Evolutionary conservation across 2,113 vertebrate species (phyloP).

Genomic region (Nematolebias whitei): DNA sequence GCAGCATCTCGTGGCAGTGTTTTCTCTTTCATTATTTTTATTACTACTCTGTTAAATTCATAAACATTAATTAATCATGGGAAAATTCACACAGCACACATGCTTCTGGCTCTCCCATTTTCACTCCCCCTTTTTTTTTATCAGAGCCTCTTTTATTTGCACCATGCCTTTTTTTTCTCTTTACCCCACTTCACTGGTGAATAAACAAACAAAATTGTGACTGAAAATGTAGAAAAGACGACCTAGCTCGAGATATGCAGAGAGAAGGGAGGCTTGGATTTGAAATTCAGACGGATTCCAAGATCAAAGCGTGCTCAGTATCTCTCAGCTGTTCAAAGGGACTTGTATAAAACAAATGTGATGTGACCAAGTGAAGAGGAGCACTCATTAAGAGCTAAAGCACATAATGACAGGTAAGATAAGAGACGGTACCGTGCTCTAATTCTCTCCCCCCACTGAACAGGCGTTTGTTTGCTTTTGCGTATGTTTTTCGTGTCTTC

Average conservation of each 20-base stretch:
- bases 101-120: conserved; percentile 43
- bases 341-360: conserved; percentile 91
- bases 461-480: conserved; percentile 79
- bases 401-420: conserved; percentile 89
- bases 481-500: conserved; percentile 59
- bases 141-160: conserved; percentile 52
- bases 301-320: conserved; percentile 92
- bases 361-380: conserved; percentile 95
- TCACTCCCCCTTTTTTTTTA: conserved; percentile 53
- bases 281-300: conserved; percentile 91
- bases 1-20: conserved; percentile 85
- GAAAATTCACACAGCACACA: conserved; percentile 83
- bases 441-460: conserved; percentile 75
- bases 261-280: conserved; percentile 66
- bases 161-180: conserved; percentile 41
- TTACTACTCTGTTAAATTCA: conserved; percentile 90
- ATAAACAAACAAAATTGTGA: conserved; percentile 82
- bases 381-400: conserved; percentile 95
- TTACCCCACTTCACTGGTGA: conserved; percentile 49
- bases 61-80: conserved; percentile 94
- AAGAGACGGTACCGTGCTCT: conserved; percentile 77
- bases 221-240: conserved; percentile 69
- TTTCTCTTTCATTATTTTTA: conserved; percentile 72
- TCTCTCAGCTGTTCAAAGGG: conserved; percentile 97
- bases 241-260: conserved; percentile 53